Evolutionary conservation across 2,113 vertebrate genomes (phyloP).

Genomic region (Chaetodon auriga): DNA sequence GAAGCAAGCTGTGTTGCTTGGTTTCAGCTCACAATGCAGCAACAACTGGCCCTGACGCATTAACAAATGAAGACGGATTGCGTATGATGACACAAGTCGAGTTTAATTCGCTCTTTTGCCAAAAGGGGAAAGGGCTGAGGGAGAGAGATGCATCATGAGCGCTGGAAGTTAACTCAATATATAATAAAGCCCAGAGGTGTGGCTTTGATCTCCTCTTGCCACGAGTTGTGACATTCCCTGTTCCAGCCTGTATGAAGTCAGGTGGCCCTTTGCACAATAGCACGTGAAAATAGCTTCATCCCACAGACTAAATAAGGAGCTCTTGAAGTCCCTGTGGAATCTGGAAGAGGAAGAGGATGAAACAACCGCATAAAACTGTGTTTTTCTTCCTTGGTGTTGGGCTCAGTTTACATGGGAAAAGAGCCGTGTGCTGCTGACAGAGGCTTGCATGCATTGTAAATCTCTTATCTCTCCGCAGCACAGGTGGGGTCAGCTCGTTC

Average conservation of each 20-base stretch:
- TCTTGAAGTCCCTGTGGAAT: conserved; percentile 58
- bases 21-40: conserved; percentile 66
- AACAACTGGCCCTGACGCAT: conserved; percentile 60
- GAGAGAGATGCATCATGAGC: conserved; percentile 43
- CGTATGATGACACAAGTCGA: conserved; percentile 66
- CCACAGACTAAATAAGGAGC: conserved; percentile 43
- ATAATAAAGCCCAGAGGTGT: conserved; percentile 71
- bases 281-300: conserved; percentile 50
- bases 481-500: conserved; percentile 65
- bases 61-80: conserved; percentile 80
- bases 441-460: conserved; percentile 50
- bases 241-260: conserved; percentile 36
- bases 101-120: conserved; percentile 64
- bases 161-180: conserved; percentile 59
- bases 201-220: conserved; percentile 73
- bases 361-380: conserved; percentile 51
- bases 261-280: conserved; percentile 51
- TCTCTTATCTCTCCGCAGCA: conserved; percentile 65
- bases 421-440: conserved; percentile 30
- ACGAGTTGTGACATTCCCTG: conserved; percentile 42
- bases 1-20: conserved; percentile 66
- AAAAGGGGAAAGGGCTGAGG: conserved; percentile 49
- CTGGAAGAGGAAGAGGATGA: conserved; percentile 42
- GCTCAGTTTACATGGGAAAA: conserved; percentile 56
- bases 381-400: conserved; percentile 48